Evolutionary conservation across 1,140 invertebrate species (phyloP), one percentile per base, ranked within the genome.

Genomic region (Trichoplusia ni): DNA sequence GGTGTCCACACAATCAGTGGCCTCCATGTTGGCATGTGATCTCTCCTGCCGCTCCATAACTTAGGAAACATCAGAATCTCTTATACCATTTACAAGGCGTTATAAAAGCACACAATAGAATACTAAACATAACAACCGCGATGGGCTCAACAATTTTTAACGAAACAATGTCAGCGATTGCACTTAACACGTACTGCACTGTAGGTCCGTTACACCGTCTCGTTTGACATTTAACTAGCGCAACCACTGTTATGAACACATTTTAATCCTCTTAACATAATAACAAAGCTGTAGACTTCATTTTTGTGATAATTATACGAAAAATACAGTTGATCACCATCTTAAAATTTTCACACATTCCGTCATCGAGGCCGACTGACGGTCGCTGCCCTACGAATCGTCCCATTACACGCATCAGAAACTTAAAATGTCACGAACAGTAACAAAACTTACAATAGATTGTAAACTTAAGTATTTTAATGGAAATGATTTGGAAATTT

Each of bases 151-250:
- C 77, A 81, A 72, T 82, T 86, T 84, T 74, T 75, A 84, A 81
- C 67, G 85, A 86, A 86, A 90, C 86, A 89, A 88, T 90, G 88
- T 89, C 88, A 90, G 82, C 85, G 79, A 79, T 82, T 79, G 75
- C 74, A 84, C 77, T 75, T 79, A 79, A 82, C 82, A 84, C 79
- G 85, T 83, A 81, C 73, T 72, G 77, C 75, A 79, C 77, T 75
- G 13, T 53, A 40, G 68, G 71, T 83, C 65, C 70, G 42, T 62
- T 74, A 70, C 61, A 64, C 65, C 59, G 75, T 60, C 56, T 60
- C 23, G 65, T 76, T 69, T 25, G 66, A 51, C 37, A 67, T 53
- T 69, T 64, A 68, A 59, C 69, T 46, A 65, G 53, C 56, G 54
- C 60, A 61, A 62, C 79, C 67, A 79, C 69, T 72, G 60, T 59